Percentiles rank a stretch among this genome's conserved stretches.
Conservation (phyloP, 2,888 invertebrate genomes). For the Tyria jacobaeae region DNA sequence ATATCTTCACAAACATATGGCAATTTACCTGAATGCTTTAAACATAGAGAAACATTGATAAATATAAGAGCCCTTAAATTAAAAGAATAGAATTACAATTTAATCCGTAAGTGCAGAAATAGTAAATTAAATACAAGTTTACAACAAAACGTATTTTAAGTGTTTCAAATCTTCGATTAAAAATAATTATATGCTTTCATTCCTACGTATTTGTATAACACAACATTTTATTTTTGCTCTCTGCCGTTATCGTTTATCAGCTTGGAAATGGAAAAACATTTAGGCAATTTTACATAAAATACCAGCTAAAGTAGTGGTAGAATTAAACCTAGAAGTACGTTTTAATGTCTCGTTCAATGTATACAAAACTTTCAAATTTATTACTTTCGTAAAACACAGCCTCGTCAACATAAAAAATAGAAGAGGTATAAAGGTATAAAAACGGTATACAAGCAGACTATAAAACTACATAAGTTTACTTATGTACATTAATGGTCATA, state of each 20-base stretch:
- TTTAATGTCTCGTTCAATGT: conserved; percentile 24
- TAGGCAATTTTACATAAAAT: conserved; percentile 49
- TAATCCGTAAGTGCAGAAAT: background rate
- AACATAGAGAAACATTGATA: background rate
- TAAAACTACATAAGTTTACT: conserved; percentile 64
- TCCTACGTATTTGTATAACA: conserved; percentile 40
- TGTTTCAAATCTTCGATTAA: background rate
- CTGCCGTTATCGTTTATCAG: conserved; percentile 50
- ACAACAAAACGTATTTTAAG: background rate
- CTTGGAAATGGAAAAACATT: conserved; percentile 54
- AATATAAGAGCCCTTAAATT: background rate
- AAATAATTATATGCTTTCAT: no score
- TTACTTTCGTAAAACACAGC: conserved; percentile 18
- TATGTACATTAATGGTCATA: conserved; percentile 59
- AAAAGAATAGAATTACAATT: background rate
- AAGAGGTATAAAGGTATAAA: conserved; percentile 28
- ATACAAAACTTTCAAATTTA: conserved; percentile 12
- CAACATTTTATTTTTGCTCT: conserved; percentile 49
- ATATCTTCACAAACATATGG: conserved; percentile 2
- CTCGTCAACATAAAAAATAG: conserved; percentile 33
- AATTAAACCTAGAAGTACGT: conserved; percentile 19
- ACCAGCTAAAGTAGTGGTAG: conserved; percentile 10
- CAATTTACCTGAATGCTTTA: background rate
- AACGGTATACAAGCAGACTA: conserved; percentile 48
- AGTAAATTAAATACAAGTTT: background rate